Evolutionary conservation across 2,888 invertebrate species (phyloP).

Genomic region (Pterostichus madidus): DNA sequence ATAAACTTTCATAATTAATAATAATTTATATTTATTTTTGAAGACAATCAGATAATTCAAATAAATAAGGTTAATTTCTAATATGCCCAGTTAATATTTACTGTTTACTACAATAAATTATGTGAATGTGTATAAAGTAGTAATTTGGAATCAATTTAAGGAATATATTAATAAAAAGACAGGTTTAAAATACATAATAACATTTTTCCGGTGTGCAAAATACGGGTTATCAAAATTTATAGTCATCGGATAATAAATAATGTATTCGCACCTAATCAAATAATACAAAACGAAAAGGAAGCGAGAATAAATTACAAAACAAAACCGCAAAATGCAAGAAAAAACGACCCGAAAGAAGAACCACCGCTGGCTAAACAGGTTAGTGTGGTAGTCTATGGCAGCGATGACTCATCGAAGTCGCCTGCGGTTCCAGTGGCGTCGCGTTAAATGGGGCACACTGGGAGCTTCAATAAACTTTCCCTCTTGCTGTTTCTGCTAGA

Average conservation of each 20-base stretch:
- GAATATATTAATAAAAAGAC: constrained; percentile 4
- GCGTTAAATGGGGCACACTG: background rate
- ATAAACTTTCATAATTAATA: too few species aligned
- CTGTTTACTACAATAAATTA: too few species aligned
- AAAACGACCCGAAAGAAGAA: constrained; percentile 27
- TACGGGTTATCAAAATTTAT: constrained; percentile 53
- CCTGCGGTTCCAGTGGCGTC: constrained; percentile 9
- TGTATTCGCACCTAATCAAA: constrained; percentile 50
- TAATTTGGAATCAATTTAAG: too few species aligned
- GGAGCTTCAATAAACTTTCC: too few species aligned
- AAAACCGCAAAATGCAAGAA: constrained; percentile 33
- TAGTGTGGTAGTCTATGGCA: constrained; percentile 56
- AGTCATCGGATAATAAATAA: constrained; percentile 47
- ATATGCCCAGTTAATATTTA: too few species aligned
- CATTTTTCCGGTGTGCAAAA: constrained; percentile 20
- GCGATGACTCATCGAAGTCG: constrained; percentile 46
- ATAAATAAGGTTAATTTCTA: too few species aligned
- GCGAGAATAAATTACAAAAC: constrained; percentile 32
- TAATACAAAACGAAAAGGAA: constrained; percentile 44
- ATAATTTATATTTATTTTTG: too few species aligned
- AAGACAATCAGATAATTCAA: too few species aligned
- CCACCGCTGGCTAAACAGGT: constrained; percentile 57
- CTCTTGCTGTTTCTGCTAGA: too few species aligned
- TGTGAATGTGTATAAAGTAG: too few species aligned
- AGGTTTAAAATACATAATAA: constrained; percentile 2